Percentiles rank a stretch among this genome's conserved stretches.
phyloP scores from a whole-genome alignment of 2,797 vertebrate genomes.

The Halcyon leucocephala region DNA sequence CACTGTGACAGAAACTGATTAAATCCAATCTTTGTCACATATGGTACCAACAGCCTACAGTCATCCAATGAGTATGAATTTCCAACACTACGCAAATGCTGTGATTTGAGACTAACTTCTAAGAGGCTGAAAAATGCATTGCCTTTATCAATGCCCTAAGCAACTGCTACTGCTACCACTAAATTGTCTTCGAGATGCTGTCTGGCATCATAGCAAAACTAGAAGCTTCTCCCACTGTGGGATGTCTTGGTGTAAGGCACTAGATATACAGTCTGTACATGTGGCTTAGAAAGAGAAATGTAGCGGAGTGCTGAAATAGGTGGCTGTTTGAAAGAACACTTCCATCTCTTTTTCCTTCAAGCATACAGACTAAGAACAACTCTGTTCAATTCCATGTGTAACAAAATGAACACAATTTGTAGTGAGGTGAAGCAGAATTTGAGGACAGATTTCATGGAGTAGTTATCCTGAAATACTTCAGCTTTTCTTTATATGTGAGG shows the following conservation, averaged over 20 bases:
- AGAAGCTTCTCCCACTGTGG: not conserved
- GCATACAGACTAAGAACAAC: not conserved
- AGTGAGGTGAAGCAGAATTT: not conserved
- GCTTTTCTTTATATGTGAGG: constrained; percentile 1
- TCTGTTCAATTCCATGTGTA: not conserved
- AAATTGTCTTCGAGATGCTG: not conserved
- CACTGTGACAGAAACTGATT: not conserved
- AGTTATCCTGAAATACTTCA: not conserved
- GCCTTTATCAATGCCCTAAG: not conserved
- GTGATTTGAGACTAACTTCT: not conserved
- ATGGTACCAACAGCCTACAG: not conserved
- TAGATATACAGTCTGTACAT: not conserved
- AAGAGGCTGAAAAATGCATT: not conserved
- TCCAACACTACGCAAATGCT: not conserved
- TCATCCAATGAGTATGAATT: not conserved
- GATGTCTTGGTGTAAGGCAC: not conserved
- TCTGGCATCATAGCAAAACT: not conserved
- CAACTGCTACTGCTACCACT: not conserved
- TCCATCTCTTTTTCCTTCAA: not conserved
- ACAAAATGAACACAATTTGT: not conserved
- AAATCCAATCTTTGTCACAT: not conserved
- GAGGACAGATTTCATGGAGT: not conserved
- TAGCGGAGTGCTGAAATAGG: not conserved
- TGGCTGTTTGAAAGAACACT: not conserved
- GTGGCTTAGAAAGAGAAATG: not conserved